Base-by-base conservation (phyloP, 2,797 vertebrate genomes). In the Euthynnus affinis region DNA sequence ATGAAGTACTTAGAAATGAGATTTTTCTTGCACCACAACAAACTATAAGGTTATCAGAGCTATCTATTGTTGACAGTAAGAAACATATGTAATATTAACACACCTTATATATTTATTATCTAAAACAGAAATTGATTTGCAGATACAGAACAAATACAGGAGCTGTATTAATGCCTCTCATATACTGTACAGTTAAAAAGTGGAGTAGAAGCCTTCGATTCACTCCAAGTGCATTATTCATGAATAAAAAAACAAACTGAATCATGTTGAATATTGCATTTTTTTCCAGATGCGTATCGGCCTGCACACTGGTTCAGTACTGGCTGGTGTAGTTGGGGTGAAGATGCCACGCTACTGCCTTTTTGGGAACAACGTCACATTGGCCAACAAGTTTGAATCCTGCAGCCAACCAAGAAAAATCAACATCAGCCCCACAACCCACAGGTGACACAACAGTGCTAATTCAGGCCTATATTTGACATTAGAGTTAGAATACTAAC, bases 291-390 rank as follows among this genome's bases (percentile, higher is more conserved):
- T 99, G 97, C 96, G 98, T 18, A 98, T 99, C 34, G 98, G 98
- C 66, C 95, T 99, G 71, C 98, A 99, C 88, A 98, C 97, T 52
- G 98, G 98, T 27, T 99, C 98, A 0, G 96, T 99, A 56, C 95
- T 99, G 91, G 97, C 98, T 76, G 98, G 98, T 61, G 98, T 99
- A 17, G 98, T 99, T 32, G 98, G 98, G 17, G 98, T 99, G 57
- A 97, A 93, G 93, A 99, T 99, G 98, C 98, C 98, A 23, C 97
- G 98, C n/a, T 99, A 99, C 63, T 99, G 98, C 87, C 97, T 99
- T 77, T 99, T 99, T 83, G 98, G 98, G 76, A 99, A 99, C 91
- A 99, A 99, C 9, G 98, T 99, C 81, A 98, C 98, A 3, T 88
- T 99, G 93, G 98, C 98, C 74, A 99, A 99, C 92, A 99, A 99